A percentile compares a stretch with the other conserved stretches of the same genome.
Conservation (phyloP, 2,888 invertebrate genomes). For the Lottia scabra region DNA sequence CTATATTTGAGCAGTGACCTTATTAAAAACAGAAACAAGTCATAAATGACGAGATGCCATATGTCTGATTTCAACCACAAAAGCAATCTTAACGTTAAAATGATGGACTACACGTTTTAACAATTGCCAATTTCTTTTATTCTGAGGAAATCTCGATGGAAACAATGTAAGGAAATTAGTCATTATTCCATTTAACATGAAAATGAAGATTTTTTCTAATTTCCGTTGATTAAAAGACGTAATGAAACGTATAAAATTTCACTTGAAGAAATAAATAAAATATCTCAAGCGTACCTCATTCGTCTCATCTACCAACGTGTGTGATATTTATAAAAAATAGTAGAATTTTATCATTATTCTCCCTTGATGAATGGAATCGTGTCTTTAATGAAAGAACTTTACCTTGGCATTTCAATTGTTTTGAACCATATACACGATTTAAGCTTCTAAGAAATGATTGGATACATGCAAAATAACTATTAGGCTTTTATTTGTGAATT, state of each 20-base stretch:
- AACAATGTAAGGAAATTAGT: conserved; percentile 1
- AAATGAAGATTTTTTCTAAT: not conserved
- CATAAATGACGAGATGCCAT: not conserved
- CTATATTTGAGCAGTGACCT: too few relatives aligned
- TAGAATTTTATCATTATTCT: too few relatives aligned
- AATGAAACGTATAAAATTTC: conserved; percentile 1
- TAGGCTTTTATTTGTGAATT: not conserved
- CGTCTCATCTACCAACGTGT: too few relatives aligned
- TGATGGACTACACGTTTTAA: not conserved
- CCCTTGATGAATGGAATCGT: too few relatives aligned
- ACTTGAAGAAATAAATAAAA: not conserved
- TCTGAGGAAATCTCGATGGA: not conserved
- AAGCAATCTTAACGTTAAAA: too few relatives aligned
- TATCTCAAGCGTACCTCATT: too few relatives aligned
- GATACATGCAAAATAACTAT: not conserved
- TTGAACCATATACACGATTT: not conserved
- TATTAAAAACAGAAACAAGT: too few relatives aligned
- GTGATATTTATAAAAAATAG: too few relatives aligned
- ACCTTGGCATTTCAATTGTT: not conserved
- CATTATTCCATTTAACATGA: not conserved
- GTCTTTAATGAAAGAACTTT: not conserved
- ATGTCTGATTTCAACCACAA: not conserved
- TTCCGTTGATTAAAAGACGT: conserved; percentile 2
- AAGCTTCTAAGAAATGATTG: not conserved
- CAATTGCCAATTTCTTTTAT: not conserved